Evolutionary conservation across 1,140 invertebrate species (phyloP).

Genomic region (Drosophila bipectinata): DNA sequence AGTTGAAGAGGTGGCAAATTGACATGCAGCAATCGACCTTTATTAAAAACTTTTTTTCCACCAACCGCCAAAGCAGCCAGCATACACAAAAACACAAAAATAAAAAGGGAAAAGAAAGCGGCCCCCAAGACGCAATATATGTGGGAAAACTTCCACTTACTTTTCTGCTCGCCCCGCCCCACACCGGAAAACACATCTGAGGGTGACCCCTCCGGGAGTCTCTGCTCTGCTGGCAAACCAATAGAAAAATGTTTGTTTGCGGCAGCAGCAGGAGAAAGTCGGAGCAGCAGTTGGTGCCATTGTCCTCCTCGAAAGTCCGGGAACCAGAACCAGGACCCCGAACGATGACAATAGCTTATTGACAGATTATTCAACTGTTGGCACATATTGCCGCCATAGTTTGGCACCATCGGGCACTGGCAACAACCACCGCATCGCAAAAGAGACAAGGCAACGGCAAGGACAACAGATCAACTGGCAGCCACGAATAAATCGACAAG

Average conservation of each 20-base stretch:
- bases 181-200: slow-evolving; percentile 17
- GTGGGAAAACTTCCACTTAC: slow-evolving; percentile 33
- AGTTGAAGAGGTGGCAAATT: slow-evolving; percentile 63
- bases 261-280: slow-evolving; percentile 37
- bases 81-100: not conserved
- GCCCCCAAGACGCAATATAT: slow-evolving; percentile 77
- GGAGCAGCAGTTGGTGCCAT: slow-evolving; percentile 30
- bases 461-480: slow-evolving; percentile 66
- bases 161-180: slow-evolving; percentile 1
- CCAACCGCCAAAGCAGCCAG: slow-evolving; percentile 24
- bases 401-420: slow-evolving; percentile 55
- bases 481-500: slow-evolving; percentile 69
- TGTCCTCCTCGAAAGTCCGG: slow-evolving; percentile 7
- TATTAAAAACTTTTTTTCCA: slow-evolving; percentile 72
- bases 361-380: slow-evolving; percentile 82
- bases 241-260: slow-evolving; percentile 80
- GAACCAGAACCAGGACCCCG: slow-evolving; percentile 26
- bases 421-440: slow-evolving; percentile 31
- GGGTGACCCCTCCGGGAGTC: slow-evolving; percentile 30
- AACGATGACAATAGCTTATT: slow-evolving; percentile 80
- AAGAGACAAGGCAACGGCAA: not conserved
- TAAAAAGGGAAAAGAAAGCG: slow-evolving; percentile 28
- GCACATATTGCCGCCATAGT: slow-evolving; percentile 80
- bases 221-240: slow-evolving; percentile 53
- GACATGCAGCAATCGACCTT: slow-evolving; percentile 82